phyloP scores from a whole-genome alignment of 2,113 vertebrate species.

The Spermophilus dauricus region DNA sequence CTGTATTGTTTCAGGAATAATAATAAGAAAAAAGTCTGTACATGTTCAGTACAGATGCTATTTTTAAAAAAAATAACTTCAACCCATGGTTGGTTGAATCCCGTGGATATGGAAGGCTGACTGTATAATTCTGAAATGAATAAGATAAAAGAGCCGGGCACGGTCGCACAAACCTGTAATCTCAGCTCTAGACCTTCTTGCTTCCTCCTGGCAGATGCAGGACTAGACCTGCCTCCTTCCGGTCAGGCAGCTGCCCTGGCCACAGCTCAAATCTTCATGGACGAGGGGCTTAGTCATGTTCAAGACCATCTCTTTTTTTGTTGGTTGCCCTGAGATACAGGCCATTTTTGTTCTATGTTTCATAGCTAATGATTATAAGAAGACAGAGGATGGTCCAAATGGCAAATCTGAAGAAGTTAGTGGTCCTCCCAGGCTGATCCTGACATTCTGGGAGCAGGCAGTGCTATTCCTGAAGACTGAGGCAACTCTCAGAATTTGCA shows the following conservation, averaged over 20 bases:
- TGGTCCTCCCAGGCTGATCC: not conserved
- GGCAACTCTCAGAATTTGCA: not conserved
- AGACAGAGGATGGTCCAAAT: not conserved
- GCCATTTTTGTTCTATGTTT: conserved; percentile 3
- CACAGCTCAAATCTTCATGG: not conserved
- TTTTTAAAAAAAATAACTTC: not conserved
- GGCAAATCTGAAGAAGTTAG: not conserved
- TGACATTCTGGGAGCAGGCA: not conserved
- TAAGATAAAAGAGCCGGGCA: no score
- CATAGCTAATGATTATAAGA: conserved; percentile 3
- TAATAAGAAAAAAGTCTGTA: not conserved
- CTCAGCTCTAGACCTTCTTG: not conserved
- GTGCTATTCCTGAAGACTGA: not conserved
- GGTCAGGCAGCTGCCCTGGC: not conserved
- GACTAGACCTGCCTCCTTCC: not conserved
- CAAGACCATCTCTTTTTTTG: not conserved
- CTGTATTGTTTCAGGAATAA: not conserved
- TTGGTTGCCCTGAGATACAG: not conserved
- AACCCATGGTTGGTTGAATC: not conserved
- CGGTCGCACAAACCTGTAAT: no score
- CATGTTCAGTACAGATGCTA: not conserved
- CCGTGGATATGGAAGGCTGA: not conserved
- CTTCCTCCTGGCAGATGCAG: not conserved
- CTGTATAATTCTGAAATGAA: conserved; percentile 25
- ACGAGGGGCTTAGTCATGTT: not conserved